Percentiles rank a stretch among this genome's conserved stretches.
These are phyloP conservation scores for Drosophila novamexicana DNA, from an alignment of 1,140 invertebrate species.

Conservation along the genomic window DNA sequence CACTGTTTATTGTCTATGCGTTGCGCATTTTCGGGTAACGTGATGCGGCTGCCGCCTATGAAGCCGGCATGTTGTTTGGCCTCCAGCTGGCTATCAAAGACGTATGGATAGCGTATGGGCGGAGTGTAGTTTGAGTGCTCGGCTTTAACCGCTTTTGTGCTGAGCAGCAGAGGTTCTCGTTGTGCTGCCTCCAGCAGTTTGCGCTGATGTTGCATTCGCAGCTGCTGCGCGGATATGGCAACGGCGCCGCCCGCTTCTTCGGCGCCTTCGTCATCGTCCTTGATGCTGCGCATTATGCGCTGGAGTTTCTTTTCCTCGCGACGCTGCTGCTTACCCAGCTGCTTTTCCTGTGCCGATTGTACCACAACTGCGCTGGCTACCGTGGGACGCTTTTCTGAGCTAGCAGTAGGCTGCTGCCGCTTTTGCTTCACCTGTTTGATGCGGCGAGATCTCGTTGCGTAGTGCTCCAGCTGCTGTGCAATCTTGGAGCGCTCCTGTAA, in stretches of 20 bases:
- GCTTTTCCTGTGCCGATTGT: slow-evolving; percentile 93
- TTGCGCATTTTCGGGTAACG: slow-evolving; percentile 91
- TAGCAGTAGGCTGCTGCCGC: slow-evolving; percentile 28
- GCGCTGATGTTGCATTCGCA: slow-evolving; percentile 85
- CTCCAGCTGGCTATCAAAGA: slow-evolving; percentile 91
- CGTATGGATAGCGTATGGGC: slow-evolving; percentile 90
- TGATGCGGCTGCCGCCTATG: slow-evolving; percentile 91
- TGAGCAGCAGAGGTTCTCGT: slow-evolving; percentile 84
- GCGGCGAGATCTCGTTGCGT: slow-evolving; percentile 72
- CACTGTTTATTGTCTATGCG: slow-evolving; percentile 90
- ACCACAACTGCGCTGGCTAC: slow-evolving; percentile 88
- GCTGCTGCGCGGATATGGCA: slow-evolving; percentile 75
- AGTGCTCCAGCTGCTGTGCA: slow-evolving; percentile 84
- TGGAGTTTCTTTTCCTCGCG: slow-evolving; percentile 94
- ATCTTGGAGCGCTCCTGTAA: slow-evolving; percentile 89
- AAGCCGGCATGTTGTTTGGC: slow-evolving; percentile 90
- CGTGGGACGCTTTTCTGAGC: slow-evolving; percentile 58
- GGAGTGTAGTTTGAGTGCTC: slow-evolving; percentile 38
- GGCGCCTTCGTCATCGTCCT: slow-evolving; percentile 84
- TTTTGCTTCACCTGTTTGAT: slow-evolving; percentile 60
- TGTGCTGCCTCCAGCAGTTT: slow-evolving; percentile 83
- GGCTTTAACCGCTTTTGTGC: slow-evolving; percentile 59
- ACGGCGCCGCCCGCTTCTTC: slow-evolving; percentile 85
- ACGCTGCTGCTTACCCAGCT: slow-evolving; percentile 91
- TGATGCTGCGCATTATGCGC: slow-evolving; percentile 87